Evolutionary conservation across 2,888 invertebrate species (phyloP), one percentile per base, ranked within the genome.

Genomic region (Drosophila quasianomalipes): DNA sequence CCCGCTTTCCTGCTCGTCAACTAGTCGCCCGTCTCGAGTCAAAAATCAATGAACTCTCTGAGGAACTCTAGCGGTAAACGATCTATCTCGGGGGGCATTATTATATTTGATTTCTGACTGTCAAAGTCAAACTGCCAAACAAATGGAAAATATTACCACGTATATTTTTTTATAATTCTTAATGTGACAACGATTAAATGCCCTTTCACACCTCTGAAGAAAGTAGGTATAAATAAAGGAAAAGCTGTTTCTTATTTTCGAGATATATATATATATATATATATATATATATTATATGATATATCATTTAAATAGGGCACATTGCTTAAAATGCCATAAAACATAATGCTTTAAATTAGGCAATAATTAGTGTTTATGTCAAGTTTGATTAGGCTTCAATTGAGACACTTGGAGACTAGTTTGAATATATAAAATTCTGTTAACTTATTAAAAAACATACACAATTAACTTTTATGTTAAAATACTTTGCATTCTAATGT

Each of bases 11-110:
- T 49, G 10, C 12, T 73, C 19, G 59, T 54, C 64, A 64, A 74
- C 61, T 64, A 79, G 70, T 77, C 63, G 55, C 57, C 44, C 51
- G 69, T 53, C 47, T 44, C 58, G 71, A 64, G 76, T 77, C 76
- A 75, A 70, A 89, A 85, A 87, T 89, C 86, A 89, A 87, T 91
- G 90, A 86, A 86, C 91, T 91, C 91, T 76, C 76, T 1, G 44
- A 60, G 74, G 82, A 73, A 66, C 65, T 61, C 70, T 85, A 82
- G 58, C 87, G 83, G 80, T 75, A 83, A 83, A 74, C 58, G 74
- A 69, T 77, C 85, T 57, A 26, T 16, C 57, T 74, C 74, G 64
- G 69, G 90, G 76, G 90, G 78, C 75, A 83, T 70, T 88, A 88
- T 82, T 76, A 84, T 70, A 41, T 58, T 22, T 58, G 44, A 22